phyloP scores from a whole-genome alignment of 2,888 invertebrate species.

The Graphium colonna region DNA sequence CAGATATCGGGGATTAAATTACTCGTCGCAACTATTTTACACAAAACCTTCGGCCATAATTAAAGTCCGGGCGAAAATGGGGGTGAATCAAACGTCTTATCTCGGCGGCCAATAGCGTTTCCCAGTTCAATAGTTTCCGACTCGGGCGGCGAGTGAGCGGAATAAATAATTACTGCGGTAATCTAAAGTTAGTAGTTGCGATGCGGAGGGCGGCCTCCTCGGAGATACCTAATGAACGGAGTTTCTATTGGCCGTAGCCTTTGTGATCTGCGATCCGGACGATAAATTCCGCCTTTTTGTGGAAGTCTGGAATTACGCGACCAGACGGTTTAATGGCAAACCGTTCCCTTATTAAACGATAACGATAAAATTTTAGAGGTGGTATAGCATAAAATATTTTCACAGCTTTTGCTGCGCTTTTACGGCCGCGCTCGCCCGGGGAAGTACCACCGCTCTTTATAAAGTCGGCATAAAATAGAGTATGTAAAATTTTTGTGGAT shows the following conservation, averaged over 20 bases:
- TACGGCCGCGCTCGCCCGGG: no score
- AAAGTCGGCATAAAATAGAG: no score
- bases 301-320: neutral
- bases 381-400: no score
- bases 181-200: conserved; percentile 65
- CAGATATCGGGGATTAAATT: conserved; percentile 62
- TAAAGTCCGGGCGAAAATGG: conserved; percentile 75
- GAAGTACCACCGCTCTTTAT: no score
- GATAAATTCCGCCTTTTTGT: conserved; percentile 32
- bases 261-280: conserved; percentile 35
- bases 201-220: conserved; percentile 39
- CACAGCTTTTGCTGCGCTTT: no score
- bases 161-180: conserved; percentile 78
- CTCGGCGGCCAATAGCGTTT: conserved; percentile 76
- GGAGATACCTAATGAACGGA: conserved; percentile 65
- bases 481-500: no score
- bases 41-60: conserved; percentile 78
- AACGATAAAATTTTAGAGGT: no score
- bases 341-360: no score
- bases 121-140: conserved; percentile 74
- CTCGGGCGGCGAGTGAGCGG: conserved; percentile 72
- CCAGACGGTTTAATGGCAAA: neutral
- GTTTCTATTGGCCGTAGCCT: conserved; percentile 52
- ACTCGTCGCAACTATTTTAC: conserved; percentile 76
- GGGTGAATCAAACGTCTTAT: conserved; percentile 77